Percentiles rank a stretch among this genome's conserved stretches.
Evolutionary conservation across 2,888 invertebrate species (phyloP).

Genomic region (Mellilla xanthometata): DNA sequence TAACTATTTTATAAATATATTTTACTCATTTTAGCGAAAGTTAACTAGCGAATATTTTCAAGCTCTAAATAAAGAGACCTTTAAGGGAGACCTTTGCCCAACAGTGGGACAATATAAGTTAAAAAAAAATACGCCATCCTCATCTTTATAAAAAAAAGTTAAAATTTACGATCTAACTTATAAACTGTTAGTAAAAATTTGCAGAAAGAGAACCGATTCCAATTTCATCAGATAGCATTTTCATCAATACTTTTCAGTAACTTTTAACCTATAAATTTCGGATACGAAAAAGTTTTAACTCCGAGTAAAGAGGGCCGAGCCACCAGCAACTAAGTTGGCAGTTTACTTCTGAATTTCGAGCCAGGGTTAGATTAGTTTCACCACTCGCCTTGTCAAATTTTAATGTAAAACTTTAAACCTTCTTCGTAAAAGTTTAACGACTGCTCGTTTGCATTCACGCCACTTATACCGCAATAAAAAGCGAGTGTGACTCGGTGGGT

Average conservation of each 20-base stretch:
- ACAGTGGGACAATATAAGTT: too few species aligned
- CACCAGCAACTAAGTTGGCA: conserved; percentile 11
- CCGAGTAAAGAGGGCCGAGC: conserved; percentile 13
- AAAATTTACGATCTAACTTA: too few species aligned
- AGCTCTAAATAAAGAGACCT: too few species aligned
- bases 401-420: not conserved
- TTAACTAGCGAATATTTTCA: too few species aligned
- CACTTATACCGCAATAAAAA: not conserved
- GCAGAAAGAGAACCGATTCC: not conserved
- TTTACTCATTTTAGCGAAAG: too few species aligned
- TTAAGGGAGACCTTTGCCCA: too few species aligned
- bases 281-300: conserved; percentile 21
- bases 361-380: conserved; percentile 12
- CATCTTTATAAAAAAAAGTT: too few species aligned
- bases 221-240: conserved; percentile 7
- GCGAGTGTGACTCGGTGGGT: not conserved
- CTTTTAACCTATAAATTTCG: conserved; percentile 27
- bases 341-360: conserved; percentile 10
- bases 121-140: too few species aligned
- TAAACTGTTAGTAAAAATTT: too few species aligned
- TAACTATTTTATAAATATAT: too few species aligned
- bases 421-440: not conserved
- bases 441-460: not conserved
- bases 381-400: conserved; percentile 9
- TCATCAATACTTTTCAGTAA: conserved; percentile 18